Evolutionary conservation across 2,888 invertebrate genomes (phyloP), one percentile per base, ranked within the genome.

Genomic region (Tiliacea aurago): DNA sequence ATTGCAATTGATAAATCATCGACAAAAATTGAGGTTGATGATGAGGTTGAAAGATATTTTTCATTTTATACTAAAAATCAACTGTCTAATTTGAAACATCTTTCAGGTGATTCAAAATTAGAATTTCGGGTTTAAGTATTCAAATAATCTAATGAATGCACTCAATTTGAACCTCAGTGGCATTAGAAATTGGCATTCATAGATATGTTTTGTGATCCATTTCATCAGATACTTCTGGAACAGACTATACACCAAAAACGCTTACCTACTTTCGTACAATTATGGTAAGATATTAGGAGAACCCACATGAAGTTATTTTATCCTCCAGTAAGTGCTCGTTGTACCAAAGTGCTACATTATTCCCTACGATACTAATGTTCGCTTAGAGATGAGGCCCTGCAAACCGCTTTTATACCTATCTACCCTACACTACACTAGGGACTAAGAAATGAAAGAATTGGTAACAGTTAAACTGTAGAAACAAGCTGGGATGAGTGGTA

Each of bases 271-370:
- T 63, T 73, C 47, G 62, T 53, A 56, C 56, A 55, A 55, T 73
- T 59, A 59, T 15, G 58, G 64, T 47, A 63, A 72, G 76, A 41
- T 69, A 69, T 76, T 71, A 70, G 71, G 53, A 64, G 23, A 63
- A 13, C 72, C 80, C 77, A 76, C 70, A 80, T 73, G 45, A 68
- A 78, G 73, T 74, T 78, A 84, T 76, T 65, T 73, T 76, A 84
- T 78, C 70, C 62, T 58, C 28, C 61, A 41, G 41, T 71, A 84
- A 84, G 80, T 78, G 78, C 49, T 70, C 80, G 73, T 78, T 70
- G 65, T 77, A 66, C 51, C 63, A 76, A 81, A 85, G 78, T 72
- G 77, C 74, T 76, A 80, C 80, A 79, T 79, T 78, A 80, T 68
- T 65, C 76, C 63, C 56, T 70, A 68, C 65, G 45, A 80, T 73